phyloP scores from a whole-genome alignment of 2,797 vertebrate genomes.

The Neostethus bicornis region DNA sequence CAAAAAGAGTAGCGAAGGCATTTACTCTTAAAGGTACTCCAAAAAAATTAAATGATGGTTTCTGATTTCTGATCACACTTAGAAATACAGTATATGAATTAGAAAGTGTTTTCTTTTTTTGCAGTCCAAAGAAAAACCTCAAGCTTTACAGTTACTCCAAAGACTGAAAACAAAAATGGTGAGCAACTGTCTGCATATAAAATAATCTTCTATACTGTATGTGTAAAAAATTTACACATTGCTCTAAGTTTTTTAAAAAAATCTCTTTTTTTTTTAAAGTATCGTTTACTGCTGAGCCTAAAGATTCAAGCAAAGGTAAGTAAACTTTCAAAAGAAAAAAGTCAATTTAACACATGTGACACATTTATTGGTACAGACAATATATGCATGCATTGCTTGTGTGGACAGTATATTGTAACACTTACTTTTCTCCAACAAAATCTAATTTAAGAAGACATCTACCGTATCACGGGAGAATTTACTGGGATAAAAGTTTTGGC shows the following conservation, averaged over 20 bases:
- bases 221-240: background rate
- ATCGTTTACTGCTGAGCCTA: slow-evolving; percentile 27
- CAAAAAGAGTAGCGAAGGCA: slow-evolving; percentile 40
- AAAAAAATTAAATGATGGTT: too few relatives aligned
- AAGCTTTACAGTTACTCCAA: slow-evolving; percentile 26
- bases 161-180: slow-evolving; percentile 47
- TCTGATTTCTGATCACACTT: too few relatives aligned
- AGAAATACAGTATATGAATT: too few relatives aligned
- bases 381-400: too few relatives aligned
- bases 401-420: background rate
- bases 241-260: background rate
- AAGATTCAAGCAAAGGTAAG: slow-evolving; percentile 49
- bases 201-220: background rate
- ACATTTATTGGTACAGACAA: background rate
- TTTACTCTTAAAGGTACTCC: slow-evolving; percentile 68
- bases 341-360: background rate
- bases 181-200: slow-evolving; percentile 5
- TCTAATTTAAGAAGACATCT: slow-evolving; percentile 12
- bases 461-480: slow-evolving; percentile 55
- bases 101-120: slow-evolving; percentile 24
- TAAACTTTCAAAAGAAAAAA: slow-evolving; percentile 1
- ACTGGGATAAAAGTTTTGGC: slow-evolving; percentile 71
- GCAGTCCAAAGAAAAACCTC: slow-evolving; percentile 37
- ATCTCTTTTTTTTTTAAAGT: slow-evolving; percentile 40
- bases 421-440: background rate